Percentiles rank a stretch among this genome's conserved stretches.
These are phyloP conservation scores for Globia sparganii DNA, from an alignment of 2,888 invertebrate genomes.

Conservation along the genomic window DNA sequence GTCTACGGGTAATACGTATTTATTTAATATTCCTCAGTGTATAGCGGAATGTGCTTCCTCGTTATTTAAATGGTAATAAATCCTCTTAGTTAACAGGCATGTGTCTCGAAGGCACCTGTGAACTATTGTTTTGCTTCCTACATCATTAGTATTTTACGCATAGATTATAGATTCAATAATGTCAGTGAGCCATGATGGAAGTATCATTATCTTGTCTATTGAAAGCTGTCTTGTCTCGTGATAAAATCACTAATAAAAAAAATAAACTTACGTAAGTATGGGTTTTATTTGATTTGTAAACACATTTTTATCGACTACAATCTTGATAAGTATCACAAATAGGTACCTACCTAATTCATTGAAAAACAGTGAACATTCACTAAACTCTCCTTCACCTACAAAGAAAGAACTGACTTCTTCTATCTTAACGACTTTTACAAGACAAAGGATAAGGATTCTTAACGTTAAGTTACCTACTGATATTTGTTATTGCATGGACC, in stretches of 20 bases:
- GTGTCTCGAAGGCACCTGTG: constrained; percentile 47
- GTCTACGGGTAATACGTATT: constrained; percentile 20
- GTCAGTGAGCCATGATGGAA: constrained; percentile 18
- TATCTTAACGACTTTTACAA: neutral
- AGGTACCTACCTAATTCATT: too few species aligned
- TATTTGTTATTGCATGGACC: neutral
- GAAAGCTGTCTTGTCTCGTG: constrained; percentile 4
- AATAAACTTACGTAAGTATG: neutral
- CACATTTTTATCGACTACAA: neutral
- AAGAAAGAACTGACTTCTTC: neutral
- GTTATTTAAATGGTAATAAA: constrained; percentile 57
- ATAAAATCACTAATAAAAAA: constrained; percentile 1
- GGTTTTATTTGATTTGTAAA: constrained; percentile 5
- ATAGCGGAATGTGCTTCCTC: constrained; percentile 58
- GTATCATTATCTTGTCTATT: constrained; percentile 7
- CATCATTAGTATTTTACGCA: constrained; percentile 48
- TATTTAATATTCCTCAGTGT: constrained; percentile 48
- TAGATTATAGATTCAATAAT: constrained; percentile 36
- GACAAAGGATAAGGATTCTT: neutral
- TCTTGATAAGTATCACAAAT: neutral
- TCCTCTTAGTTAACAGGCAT: constrained; percentile 47
- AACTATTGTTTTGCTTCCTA: constrained; percentile 63
- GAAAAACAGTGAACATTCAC: neutral
- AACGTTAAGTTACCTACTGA: neutral
- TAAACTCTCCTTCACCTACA: neutral